These are phyloP conservation scores for Herminia tarsipennalis DNA, from an alignment of 2,888 invertebrate genomes.

Conservation along the genomic window DNA sequence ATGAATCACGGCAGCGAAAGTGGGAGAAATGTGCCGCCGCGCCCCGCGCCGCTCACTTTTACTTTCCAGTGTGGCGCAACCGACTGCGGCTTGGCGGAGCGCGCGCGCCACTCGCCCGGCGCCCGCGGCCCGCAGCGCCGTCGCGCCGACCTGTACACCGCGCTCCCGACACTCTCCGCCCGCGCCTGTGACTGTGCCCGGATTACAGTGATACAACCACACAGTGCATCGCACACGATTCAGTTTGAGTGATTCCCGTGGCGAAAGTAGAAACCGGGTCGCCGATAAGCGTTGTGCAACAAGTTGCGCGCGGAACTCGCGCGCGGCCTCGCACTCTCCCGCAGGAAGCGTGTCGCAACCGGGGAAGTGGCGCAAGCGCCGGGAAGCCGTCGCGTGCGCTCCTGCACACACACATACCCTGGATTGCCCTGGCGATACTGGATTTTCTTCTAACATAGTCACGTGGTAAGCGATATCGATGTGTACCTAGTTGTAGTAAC, in stretches of 20 bases:
- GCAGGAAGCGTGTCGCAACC: slow-evolving; percentile 82
- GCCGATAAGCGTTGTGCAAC: slow-evolving; percentile 79
- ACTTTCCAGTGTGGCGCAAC: slow-evolving; percentile 85
- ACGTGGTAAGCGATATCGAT: slow-evolving; percentile 58
- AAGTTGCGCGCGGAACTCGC: slow-evolving; percentile 73
- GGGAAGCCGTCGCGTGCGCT: slow-evolving; percentile 73
- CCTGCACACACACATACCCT: slow-evolving; percentile 67
- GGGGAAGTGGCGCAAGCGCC: slow-evolving; percentile 83
- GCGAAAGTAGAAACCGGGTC: slow-evolving; percentile 79
- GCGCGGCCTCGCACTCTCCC: slow-evolving; percentile 82
- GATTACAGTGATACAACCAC: slow-evolving; percentile 79
- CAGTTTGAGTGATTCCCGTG: slow-evolving; percentile 71
- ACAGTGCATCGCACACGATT: slow-evolving; percentile 77
- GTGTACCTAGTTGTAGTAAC: slow-evolving; percentile 15
- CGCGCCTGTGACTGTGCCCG: slow-evolving; percentile 71
- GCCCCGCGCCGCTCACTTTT: slow-evolving; percentile 83
- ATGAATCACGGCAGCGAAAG: slow-evolving; percentile 83
- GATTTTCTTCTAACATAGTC: slow-evolving; percentile 58
- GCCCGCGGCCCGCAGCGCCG: slow-evolving; percentile 84
- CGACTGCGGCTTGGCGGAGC: slow-evolving; percentile 73
- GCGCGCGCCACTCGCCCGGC: slow-evolving; percentile 83
- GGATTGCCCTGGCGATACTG: slow-evolving; percentile 65
- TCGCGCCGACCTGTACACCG: slow-evolving; percentile 70
- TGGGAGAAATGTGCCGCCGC: slow-evolving; percentile 83
- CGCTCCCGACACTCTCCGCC: slow-evolving; percentile 53